These are phyloP conservation scores for Anagrus nilaparvatae DNA, from an alignment of 1,140 invertebrate genomes.

Conservation along the genomic window DNA sequence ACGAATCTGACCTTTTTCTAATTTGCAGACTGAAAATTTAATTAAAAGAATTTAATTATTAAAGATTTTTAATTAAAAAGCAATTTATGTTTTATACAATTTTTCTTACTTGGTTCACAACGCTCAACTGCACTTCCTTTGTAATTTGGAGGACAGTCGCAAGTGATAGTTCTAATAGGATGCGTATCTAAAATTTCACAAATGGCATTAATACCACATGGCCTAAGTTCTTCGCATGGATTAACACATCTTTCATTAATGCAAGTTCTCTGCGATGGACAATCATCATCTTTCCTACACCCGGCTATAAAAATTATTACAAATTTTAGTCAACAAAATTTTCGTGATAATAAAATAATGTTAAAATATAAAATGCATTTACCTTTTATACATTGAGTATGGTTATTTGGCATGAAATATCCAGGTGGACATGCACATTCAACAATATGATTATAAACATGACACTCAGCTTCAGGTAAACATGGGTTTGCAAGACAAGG, in stretches of 20 bases:
- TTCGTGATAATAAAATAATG: too few species aligned
- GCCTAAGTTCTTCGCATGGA: conserved; percentile 68
- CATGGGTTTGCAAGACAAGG: conserved; percentile 66
- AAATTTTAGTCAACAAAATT: too few species aligned
- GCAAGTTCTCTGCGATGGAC: conserved; percentile 72
- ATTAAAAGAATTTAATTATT: background rate
- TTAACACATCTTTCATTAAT: conserved; percentile 71
- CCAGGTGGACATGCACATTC: conserved; percentile 72
- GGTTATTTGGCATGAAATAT: too few species aligned
- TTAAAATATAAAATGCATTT: too few species aligned
- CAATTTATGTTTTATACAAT: background rate
- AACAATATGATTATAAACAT: conserved; percentile 62
- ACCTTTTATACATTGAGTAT: too few species aligned
- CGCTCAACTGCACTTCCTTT: conserved; percentile 68
- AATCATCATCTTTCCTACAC: conserved; percentile 71
- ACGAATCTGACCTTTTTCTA: conserved; percentile 60
- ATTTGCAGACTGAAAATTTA: conserved; percentile 49
- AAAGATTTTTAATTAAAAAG: background rate
- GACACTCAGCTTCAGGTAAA: conserved; percentile 58
- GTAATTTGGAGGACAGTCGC: conserved; percentile 76
- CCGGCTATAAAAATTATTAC: conserved; percentile 40
- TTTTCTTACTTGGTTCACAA: conserved; percentile 54
- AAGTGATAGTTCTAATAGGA: conserved; percentile 80
- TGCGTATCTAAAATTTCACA: conserved; percentile 72
- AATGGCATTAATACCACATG: conserved; percentile 70